Base-by-base conservation (phyloP, 2,888 invertebrate genomes). In the Anagyrus pseudococci region DNA sequence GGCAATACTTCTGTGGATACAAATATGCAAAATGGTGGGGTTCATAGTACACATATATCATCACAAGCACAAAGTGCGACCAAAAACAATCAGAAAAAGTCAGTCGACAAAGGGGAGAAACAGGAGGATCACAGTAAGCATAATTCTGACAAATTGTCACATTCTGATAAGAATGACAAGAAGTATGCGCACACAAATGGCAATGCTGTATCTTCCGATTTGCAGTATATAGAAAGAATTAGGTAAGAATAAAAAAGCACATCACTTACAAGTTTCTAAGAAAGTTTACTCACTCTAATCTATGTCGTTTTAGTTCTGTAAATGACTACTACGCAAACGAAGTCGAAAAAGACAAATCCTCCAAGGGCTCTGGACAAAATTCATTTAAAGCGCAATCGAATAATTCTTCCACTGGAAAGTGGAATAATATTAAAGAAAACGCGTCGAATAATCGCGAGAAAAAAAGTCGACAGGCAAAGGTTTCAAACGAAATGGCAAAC, bases 41-140 rank as follows among this genome's bases (percentile, higher is more conserved):
- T 78, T 66, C 77, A 79, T 58, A 77, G 75, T 68, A 71, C 76
- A 57, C 78, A 77, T 61, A 68, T 73, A 58, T 68, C 69, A 49
- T 68, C 77, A 56, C 77, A 76, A 68, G 61, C 76, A 67, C 79
- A 79, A 69, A 78, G 66, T 69, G 67, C 73, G 54, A 79, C 77
- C 48, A 83, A 82, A 77, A 84, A 83, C 75, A 83, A 82, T 76
- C 85, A 85, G 75, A 84, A 84, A 78, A 86, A 85, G 74, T 84
- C 83, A 37, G 73, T 83, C 58, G 84, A 84, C 62, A 84, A 84
- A 73, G 80, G 81, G 62, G 83, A 83, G 59, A 82, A 81, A 63
- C 76, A 75, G 63, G 78, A 81, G 64, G 79, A 80, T 40, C 75
- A 76, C 67, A 77, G 71, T 69, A 78, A 76, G 72, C 76, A 77